Base-by-base conservation (phyloP, 2,888 invertebrate genomes). In the Geophilus truncorum region DNA sequence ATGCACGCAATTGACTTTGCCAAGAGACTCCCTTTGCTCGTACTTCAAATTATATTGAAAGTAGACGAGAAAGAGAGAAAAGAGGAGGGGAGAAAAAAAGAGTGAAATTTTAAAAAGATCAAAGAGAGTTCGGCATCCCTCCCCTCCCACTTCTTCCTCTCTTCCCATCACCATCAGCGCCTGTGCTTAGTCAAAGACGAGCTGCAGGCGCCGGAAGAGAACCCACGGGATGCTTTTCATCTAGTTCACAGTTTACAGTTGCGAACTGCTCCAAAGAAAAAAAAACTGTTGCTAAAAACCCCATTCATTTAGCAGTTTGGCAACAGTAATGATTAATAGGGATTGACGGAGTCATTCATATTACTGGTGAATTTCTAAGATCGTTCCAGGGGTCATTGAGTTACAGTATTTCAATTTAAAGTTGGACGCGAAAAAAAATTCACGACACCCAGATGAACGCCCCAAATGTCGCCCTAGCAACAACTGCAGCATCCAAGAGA, bases 221-320 rank as follows among this genome's bases (percentile, higher is more conserved):
- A 57, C 57, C 57, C 57, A 57, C 57, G 57, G 57, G 57, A 57
- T 57, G 57, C 57, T 57, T 57, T 57, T 57, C 57, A 57, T 57
- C 57, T 57, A 57, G 18, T 57, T 57, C 57, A 57, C 57, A 57
- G 57, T 57, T 57, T 57, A 57, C 57, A 57, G 4, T 1, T 57
- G 1, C 57, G 7, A 51, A 51, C 51, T n/a, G n/a, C n/a, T n/a
- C n/a, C n/a, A n/a, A n/a, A n/a, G n/a, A n/a, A n/a, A n/a, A n/a
- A n/a, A n/a, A n/a, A n/a, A n/a, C n/a, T n/a, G n/a, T n/a, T n/a
- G n/a, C n/a, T n/a, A n/a, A n/a, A n/a, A n/a, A n/a, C n/a, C n/a
- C n/a, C n/a, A n/a, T n/a, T n/a, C n/a, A n/a, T n/a, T n/a, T n/a
- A n/a, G n/a, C n/a, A n/a, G n/a, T n/a, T n/a, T n/a, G n/a, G n/a